These are phyloP conservation scores for Cyphomyrus discorhynchus DNA, from an alignment of 2,113 vertebrate genomes.

Conservation along the genomic window DNA sequence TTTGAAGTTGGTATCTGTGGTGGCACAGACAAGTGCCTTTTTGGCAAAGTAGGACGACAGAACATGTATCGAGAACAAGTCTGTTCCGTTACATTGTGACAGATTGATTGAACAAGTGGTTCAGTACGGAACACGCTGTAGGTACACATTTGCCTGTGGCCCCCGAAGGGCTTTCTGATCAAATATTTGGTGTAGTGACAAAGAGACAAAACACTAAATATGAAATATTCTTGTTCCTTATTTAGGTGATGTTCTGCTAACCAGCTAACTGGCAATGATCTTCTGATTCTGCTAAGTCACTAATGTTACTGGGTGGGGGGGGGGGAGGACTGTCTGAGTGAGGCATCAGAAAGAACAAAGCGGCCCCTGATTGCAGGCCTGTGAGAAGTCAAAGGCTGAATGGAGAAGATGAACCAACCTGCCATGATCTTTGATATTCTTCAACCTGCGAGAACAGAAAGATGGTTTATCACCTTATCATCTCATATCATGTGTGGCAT, in stretches of 20 bases:
- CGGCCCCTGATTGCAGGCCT: neutral
- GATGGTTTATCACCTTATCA: neutral
- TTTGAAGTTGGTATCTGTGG: constrained; percentile 40
- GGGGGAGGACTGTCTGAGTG: neutral
- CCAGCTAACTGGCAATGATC: neutral
- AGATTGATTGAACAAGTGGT: neutral
- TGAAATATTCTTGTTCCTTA: neutral
- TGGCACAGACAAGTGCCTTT: neutral
- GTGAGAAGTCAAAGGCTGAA: neutral
- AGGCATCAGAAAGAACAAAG: neutral
- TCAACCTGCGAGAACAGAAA: neutral
- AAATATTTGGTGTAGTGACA: neutral
- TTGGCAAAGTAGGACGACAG: neutral
- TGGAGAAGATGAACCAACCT: neutral
- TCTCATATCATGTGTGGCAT: neutral
- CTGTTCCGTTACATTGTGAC: neutral
- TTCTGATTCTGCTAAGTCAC: neutral
- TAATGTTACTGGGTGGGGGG: neutral
- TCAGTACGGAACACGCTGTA: neutral
- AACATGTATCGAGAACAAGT: neutral
- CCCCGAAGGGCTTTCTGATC: neutral
- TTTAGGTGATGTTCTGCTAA: neutral
- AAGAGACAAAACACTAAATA: neutral
- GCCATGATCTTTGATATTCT: neutral
- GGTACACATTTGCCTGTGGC: neutral